A percentile compares a stretch with the other conserved stretches of the same genome.
Conservation (phyloP, 2,113 vertebrate genomes). For the Heteronetta atricapilla region DNA sequence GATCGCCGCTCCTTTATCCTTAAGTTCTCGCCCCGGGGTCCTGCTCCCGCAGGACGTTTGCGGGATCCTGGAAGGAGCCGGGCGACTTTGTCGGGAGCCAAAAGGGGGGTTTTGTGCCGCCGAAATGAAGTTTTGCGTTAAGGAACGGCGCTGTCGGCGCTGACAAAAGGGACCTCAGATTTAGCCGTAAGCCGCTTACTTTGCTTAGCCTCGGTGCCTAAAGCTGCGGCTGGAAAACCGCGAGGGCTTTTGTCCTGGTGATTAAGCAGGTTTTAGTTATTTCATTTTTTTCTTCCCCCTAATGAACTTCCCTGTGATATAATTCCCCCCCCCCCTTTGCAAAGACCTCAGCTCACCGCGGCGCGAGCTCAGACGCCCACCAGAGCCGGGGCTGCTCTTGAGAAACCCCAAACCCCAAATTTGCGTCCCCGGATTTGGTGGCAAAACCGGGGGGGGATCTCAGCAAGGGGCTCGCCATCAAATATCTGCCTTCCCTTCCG, state of each 20-base stretch:
- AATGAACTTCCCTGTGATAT: slow-evolving; percentile 14
- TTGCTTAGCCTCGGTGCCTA: not conserved
- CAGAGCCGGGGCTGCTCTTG: not conserved
- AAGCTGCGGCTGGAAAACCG: slow-evolving; percentile 16
- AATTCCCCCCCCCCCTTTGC: accelerated
- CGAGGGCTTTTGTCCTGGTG: slow-evolving; percentile 51
- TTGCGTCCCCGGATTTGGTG: not conserved
- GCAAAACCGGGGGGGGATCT: not conserved
- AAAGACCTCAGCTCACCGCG: not conserved
- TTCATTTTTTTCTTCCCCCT: not conserved
- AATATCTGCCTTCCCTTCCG: no score
- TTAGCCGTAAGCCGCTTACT: slow-evolving; percentile 59
- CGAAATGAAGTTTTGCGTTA: not conserved
- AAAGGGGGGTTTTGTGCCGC: not conserved
- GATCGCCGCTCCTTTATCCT: not conserved
- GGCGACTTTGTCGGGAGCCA: not conserved
- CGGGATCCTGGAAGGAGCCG: not conserved
- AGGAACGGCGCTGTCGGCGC: not conserved
- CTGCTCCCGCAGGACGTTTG: not conserved
- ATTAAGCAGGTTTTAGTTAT: slow-evolving; percentile 49
- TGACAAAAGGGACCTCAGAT: slow-evolving; percentile 40
- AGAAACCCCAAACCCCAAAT: not conserved
- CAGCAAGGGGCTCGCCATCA: not conserved
- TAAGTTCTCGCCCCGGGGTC: not conserved
- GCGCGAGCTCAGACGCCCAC: not conserved